Evolutionary conservation across 2,113 vertebrate species (phyloP).

Genomic region (Spea multiplicata): DNA sequence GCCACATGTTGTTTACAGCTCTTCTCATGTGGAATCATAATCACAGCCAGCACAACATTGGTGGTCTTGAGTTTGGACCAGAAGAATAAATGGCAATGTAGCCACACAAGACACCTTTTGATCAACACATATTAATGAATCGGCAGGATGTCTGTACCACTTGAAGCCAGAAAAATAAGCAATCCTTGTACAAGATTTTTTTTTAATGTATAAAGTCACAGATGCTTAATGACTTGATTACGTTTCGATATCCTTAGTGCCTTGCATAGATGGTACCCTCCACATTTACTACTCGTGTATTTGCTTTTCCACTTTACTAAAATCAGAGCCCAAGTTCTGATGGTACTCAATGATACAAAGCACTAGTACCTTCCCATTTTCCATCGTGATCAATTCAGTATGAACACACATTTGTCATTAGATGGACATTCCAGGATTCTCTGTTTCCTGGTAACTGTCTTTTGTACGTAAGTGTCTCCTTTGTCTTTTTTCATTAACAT

Average conservation of each 20-base stretch:
- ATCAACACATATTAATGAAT: not conserved
- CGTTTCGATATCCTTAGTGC: too few relatives aligned
- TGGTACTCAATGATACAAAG: too few relatives aligned
- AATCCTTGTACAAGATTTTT: too few relatives aligned
- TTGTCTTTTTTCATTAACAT: too few relatives aligned
- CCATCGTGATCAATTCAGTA: not conserved
- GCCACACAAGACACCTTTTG: not conserved
- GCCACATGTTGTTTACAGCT: slow-evolving; percentile 62
- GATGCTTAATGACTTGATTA: too few relatives aligned
- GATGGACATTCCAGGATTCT: not conserved
- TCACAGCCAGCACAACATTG: slow-evolving; percentile 59
- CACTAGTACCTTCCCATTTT: not conserved
- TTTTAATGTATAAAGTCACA: too few relatives aligned
- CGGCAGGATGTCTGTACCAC: not conserved
- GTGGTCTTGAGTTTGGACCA: slow-evolving; percentile 61
- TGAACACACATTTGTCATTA: not conserved
- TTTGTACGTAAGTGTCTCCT: not conserved
- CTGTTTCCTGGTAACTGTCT: not conserved
- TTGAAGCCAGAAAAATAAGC: not conserved
- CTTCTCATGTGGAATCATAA: slow-evolving; percentile 57
- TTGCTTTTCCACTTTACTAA: too few relatives aligned
- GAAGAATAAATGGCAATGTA: slow-evolving; percentile 21
- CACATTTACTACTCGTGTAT: too few relatives aligned
- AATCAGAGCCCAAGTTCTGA: too few relatives aligned
- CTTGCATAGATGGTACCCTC: too few relatives aligned